These are phyloP conservation scores for Apostichopus leukothele DNA, from an alignment of 53 echinoderm and acorn worm species.

Conservation along the genomic window DNA sequence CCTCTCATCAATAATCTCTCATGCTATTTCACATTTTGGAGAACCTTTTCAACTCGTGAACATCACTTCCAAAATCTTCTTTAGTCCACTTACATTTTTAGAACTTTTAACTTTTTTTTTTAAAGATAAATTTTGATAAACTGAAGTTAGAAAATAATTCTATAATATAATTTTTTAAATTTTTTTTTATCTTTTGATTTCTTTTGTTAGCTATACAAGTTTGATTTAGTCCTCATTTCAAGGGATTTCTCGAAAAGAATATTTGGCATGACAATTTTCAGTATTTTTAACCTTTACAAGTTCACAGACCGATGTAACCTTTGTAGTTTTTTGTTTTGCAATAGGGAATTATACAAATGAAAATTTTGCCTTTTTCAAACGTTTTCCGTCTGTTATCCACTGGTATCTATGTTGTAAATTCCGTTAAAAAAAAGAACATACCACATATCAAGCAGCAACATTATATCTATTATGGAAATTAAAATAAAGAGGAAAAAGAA, in stretches of 20 bases:
- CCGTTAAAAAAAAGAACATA: too few relatives aligned
- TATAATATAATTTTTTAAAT: neutral
- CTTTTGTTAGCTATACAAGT: neutral
- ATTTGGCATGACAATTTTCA: neutral
- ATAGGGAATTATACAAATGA: too few relatives aligned
- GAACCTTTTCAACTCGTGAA: neutral
- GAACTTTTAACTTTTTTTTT: neutral
- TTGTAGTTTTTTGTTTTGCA: too few relatives aligned
- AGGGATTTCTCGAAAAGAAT: neutral
- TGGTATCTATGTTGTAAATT: too few relatives aligned
- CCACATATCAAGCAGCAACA: too few relatives aligned
- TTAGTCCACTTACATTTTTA: neutral
- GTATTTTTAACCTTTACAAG: neutral
- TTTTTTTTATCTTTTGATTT: neutral
- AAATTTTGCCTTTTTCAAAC: too few relatives aligned
- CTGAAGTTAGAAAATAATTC: slow-evolving; percentile 18
- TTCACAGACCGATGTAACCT: too few relatives aligned
- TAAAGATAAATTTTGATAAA: slow-evolving; percentile 8
- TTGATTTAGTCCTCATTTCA: neutral
- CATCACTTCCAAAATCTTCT: neutral
- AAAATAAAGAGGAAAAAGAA: too few relatives aligned
- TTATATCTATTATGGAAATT: too few relatives aligned
- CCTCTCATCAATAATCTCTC: too few relatives aligned
- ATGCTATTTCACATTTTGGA: too few relatives aligned
- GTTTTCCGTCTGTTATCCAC: too few relatives aligned